Evolutionary conservation across 2,113 vertebrate species (phyloP).

Genomic region (Paedocypris sp.): DNA sequence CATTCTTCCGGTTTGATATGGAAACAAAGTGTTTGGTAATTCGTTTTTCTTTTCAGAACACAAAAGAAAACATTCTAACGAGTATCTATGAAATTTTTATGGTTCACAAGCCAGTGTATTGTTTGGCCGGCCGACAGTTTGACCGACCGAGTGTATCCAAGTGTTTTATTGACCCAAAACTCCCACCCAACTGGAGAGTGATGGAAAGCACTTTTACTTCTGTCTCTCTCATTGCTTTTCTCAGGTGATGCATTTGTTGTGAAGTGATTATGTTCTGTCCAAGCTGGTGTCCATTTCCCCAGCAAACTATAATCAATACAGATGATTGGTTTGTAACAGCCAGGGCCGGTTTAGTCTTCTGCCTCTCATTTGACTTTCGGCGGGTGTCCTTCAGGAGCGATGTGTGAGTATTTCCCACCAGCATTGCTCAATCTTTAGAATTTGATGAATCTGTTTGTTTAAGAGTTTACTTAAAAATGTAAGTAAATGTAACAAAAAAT

Average conservation of each 20-base stretch:
- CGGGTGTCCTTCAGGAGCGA: background rate
- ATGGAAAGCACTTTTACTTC: slow-evolving; percentile 12
- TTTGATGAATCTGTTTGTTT: too few relatives aligned
- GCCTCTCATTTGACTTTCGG: background rate
- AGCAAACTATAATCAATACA: slow-evolving; percentile 22
- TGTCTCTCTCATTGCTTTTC: slow-evolving; percentile 15
- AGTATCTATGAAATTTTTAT: too few relatives aligned
- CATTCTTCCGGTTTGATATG: too few relatives aligned
- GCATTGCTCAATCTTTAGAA: too few relatives aligned
- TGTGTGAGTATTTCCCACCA: too few relatives aligned
- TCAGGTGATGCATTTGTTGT: slow-evolving; percentile 22
- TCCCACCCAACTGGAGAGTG: slow-evolving; percentile 15
- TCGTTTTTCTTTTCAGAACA: too few relatives aligned
- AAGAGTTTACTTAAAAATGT: too few relatives aligned
- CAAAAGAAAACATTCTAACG: too few relatives aligned
- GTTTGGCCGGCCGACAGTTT: background rate
- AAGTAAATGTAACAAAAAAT: too few relatives aligned
- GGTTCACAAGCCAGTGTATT: too few relatives aligned
- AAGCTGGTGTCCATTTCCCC: slow-evolving; percentile 7
- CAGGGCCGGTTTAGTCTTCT: background rate
- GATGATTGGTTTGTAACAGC: slow-evolving; percentile 7
- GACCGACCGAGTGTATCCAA: slow-evolving; percentile 1
- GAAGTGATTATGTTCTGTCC: slow-evolving; percentile 16
- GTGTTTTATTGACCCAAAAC: slow-evolving; percentile 9
- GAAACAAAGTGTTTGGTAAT: too few relatives aligned